Percentiles rank a stretch among this genome's conserved stretches.
Conservation (phyloP, 2,888 invertebrate species). For the Hedya salicella region DNA sequence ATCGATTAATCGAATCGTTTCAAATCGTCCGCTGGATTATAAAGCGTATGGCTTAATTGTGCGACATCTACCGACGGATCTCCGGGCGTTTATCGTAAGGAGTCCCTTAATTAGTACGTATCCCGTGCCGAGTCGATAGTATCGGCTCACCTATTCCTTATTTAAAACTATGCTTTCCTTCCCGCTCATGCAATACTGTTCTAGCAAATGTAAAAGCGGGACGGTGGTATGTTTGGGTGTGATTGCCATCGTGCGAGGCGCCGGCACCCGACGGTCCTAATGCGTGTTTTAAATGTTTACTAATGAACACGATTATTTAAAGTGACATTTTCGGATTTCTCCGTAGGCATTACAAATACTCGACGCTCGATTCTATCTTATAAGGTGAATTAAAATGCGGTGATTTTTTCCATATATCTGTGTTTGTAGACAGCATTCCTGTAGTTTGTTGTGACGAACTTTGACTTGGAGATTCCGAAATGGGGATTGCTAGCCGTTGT, state of each 20-base stretch:
- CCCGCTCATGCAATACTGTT: conserved; percentile 52
- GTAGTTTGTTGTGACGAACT: conserved; percentile 54
- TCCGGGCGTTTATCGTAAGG: conserved; percentile 58
- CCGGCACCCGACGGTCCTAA: conserved; percentile 80
- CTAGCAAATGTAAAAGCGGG: conserved; percentile 53
- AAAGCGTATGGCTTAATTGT: conserved; percentile 73
- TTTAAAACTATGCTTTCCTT: conserved; percentile 52
- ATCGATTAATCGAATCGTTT: conserved; percentile 67
- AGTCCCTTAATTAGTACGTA: conserved; percentile 79
- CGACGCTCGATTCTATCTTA: conserved; percentile 53
- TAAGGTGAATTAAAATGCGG: conserved; percentile 56
- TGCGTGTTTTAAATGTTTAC: conserved; percentile 83
- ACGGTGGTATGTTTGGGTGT: conserved; percentile 60
- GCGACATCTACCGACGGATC: conserved; percentile 59
- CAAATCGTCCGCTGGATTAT: conserved; percentile 62
- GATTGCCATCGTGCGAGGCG: conserved; percentile 76
- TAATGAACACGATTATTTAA: conserved; percentile 84
- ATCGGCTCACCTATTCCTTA: conserved; percentile 78
- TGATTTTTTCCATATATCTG: conserved; percentile 52
- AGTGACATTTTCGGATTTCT: conserved; percentile 82
- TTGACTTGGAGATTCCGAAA: conserved; percentile 54
- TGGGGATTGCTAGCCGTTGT: conserved; percentile 47
- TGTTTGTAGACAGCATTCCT: conserved; percentile 46
- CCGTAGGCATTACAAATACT: conserved; percentile 62
- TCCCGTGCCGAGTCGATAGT: conserved; percentile 70